Evolutionary conservation across 2,113 vertebrate genomes (phyloP).

Genomic region (Mionectes macconnelli): DNA sequence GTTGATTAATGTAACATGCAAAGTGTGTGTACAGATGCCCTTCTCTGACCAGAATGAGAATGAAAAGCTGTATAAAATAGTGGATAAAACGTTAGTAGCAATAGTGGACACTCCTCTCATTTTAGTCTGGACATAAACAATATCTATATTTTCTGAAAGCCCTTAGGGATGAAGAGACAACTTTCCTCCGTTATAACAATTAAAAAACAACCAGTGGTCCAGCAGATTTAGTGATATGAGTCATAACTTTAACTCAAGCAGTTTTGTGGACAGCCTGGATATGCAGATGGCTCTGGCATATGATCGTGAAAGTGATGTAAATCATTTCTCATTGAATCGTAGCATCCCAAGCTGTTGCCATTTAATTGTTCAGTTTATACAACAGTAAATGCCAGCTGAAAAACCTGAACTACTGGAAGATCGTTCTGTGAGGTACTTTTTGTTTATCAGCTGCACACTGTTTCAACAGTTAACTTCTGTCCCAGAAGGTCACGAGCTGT

Average conservation of each 20-base stretch:
- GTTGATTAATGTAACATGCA: neutral
- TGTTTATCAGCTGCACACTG: neutral
- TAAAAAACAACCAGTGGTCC: neutral
- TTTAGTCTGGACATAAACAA: neutral
- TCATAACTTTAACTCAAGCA: conserved; percentile 3
- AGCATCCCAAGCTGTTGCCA: conserved; percentile 48
- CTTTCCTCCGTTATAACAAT: neutral
- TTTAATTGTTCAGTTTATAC: conserved; percentile 40
- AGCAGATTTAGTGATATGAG: neutral
- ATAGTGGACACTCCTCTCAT: neutral
- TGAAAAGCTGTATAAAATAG: neutral
- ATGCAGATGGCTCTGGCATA: conserved; percentile 52
- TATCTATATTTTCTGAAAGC: neutral
- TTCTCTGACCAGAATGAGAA: neutral
- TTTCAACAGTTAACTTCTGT: neutral
- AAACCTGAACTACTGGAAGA: neutral
- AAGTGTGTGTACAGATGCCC: neutral
- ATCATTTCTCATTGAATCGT: conserved; percentile 32
- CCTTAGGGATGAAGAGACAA: neutral
- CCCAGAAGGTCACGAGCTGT: neutral
- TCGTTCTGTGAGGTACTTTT: neutral
- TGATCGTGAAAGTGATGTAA: conserved; percentile 31
- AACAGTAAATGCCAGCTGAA: conserved; percentile 6
- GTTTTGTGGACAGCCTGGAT: conserved; percentile 23
- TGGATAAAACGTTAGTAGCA: neutral